These are phyloP conservation scores for Drosophila navojoa DNA, from an alignment of 1,140 invertebrate genomes.

Conservation along the genomic window DNA sequence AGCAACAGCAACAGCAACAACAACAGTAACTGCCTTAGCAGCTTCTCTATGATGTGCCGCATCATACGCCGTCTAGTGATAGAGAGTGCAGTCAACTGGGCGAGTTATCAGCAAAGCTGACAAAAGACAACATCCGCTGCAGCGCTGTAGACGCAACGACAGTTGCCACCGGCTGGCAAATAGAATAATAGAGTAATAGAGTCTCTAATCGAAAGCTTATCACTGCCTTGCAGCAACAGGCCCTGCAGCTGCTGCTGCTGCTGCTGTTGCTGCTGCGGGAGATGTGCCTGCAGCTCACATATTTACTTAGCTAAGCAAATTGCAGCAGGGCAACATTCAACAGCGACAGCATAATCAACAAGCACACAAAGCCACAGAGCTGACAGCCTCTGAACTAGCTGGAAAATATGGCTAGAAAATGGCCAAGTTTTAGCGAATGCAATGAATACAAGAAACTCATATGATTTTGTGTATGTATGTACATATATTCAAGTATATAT, in stretches of 20 bases:
- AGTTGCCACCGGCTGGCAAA: constrained; percentile 49
- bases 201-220: constrained; percentile 20
- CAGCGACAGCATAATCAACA: constrained; percentile 14
- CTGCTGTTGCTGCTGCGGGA: neutral
- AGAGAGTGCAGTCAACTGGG: constrained; percentile 71
- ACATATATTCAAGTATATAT: no score
- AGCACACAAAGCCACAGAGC: constrained; percentile 18
- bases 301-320: constrained; percentile 69
- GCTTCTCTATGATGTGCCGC: constrained; percentile 53
- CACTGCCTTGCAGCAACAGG: neutral
- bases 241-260: neutral
- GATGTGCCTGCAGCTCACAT: constrained; percentile 42
- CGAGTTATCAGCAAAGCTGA: constrained; percentile 58
- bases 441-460: no score
- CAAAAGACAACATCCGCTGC: constrained; percentile 68
- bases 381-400: neutral
- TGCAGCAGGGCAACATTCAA: constrained; percentile 27
- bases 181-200: constrained; percentile 47
- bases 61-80: constrained; percentile 19
- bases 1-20: constrained; percentile 17
- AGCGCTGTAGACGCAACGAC: constrained; percentile 7
- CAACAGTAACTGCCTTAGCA: constrained; percentile 31
- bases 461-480: no score
- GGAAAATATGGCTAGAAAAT: neutral
- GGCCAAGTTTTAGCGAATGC: neutral